phyloP scores from a whole-genome alignment of 2,888 invertebrate species.

The Eucera pruinosa region DNA sequence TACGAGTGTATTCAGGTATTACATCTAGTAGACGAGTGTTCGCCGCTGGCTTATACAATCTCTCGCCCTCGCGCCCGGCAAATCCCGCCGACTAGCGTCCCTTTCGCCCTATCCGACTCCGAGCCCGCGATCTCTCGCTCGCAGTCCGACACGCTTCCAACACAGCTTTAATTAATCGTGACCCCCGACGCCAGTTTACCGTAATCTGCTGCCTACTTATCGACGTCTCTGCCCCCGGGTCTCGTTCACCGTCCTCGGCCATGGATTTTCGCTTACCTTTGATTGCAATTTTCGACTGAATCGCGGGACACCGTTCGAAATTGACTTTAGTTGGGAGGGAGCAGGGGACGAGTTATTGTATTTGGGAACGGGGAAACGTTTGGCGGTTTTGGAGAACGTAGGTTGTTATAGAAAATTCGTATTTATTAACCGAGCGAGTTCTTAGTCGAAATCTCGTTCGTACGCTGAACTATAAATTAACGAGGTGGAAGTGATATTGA shows the following conservation, averaged over 20 bases:
- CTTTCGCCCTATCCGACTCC: constrained; percentile 57
- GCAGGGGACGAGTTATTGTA: too few relatives aligned
- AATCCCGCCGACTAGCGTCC: constrained; percentile 72
- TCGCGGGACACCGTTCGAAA: not conserved
- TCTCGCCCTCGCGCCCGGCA: constrained; percentile 71
- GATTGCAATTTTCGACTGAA: not conserved
- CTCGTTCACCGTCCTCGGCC: not conserved
- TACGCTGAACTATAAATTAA: too few relatives aligned
- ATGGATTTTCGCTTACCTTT: not conserved
- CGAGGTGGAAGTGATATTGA: too few relatives aligned
- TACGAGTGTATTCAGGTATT: constrained; percentile 81
- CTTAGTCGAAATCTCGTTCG: too few relatives aligned
- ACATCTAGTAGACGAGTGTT: constrained; percentile 79
- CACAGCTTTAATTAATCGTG: constrained; percentile 80
- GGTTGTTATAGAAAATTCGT: too few relatives aligned
- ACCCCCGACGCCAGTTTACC: constrained; percentile 30
- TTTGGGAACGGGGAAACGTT: too few relatives aligned
- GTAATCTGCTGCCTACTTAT: constrained; percentile 56
- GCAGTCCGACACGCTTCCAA: constrained; percentile 63
- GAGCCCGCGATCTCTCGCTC: constrained; percentile 59
- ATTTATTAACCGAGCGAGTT: too few relatives aligned
- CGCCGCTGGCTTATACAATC: constrained; percentile 65
- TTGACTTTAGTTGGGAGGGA: not conserved
- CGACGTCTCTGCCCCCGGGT: constrained; percentile 1
- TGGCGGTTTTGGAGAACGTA: too few relatives aligned